Percentiles rank a stretch among this genome's conserved stretches.
These are phyloP conservation scores for Cenopis cana DNA, from an alignment of 2,888 invertebrate genomes.

Conservation along the genomic window DNA sequence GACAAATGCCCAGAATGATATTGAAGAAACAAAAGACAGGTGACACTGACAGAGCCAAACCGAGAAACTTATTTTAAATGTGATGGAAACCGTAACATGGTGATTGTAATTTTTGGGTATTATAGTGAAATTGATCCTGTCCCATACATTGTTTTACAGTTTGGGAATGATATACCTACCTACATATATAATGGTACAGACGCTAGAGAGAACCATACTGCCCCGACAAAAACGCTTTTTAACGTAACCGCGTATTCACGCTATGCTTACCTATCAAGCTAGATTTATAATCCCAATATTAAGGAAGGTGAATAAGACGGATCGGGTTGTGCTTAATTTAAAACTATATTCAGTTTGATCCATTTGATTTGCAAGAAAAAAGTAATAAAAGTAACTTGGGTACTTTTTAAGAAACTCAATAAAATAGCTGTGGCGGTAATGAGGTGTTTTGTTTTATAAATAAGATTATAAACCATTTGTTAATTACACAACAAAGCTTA, in stretches of 20 bases:
- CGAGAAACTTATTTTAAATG: no score
- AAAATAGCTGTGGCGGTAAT: not conserved
- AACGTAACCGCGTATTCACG: conserved; percentile 18
- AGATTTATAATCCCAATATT: conserved; percentile 25
- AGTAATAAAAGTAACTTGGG: not conserved
- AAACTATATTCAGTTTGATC: conserved; percentile 24
- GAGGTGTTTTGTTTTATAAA: not conserved
- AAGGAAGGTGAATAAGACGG: conserved; percentile 19
- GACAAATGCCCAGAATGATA: no score
- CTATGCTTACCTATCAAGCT: conserved; percentile 41
- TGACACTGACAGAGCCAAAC: no score
- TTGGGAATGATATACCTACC: not conserved
- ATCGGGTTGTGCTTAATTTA: conserved; percentile 19
- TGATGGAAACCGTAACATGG: no score
- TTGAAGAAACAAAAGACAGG: no score
- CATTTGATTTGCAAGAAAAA: not conserved
- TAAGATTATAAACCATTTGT: no score
- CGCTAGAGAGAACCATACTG: conserved; percentile 1
- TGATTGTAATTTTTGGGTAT: no score
- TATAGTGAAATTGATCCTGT: not conserved
- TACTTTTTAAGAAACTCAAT: not conserved
- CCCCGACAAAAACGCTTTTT: conserved; percentile 4
- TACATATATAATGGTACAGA: no score
- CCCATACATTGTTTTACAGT: not conserved
- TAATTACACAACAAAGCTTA: no score